phyloP scores from a whole-genome alignment of 2,888 invertebrate species.

The Drosophila aldrichi region DNA sequence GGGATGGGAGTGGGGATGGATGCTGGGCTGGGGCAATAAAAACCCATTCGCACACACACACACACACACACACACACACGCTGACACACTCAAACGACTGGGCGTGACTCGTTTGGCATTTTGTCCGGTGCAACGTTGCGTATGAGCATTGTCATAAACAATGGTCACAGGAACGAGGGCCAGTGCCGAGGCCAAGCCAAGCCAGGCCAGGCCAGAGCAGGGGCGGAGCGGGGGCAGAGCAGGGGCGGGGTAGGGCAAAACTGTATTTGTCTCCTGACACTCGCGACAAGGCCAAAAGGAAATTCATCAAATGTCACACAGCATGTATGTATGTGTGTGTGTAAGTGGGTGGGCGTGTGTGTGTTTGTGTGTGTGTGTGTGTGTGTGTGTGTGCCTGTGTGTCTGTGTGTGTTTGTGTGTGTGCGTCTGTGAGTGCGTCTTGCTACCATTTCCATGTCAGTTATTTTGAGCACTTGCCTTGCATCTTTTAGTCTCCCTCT shows the following conservation, averaged over 20 bases:
- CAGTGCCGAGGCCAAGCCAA: constrained; percentile 30
- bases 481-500: constrained; percentile 45
- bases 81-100: constrained; percentile 5
- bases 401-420: constrained; percentile 6
- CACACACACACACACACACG: neutral
- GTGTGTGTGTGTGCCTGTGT: too few species aligned
- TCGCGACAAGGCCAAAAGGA: constrained; percentile 78
- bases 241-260: neutral
- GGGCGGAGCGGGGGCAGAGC: too few species aligned
- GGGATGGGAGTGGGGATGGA: neutral
- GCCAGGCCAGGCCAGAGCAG: too few species aligned
- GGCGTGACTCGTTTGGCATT: constrained; percentile 38
- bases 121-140: constrained; percentile 51
- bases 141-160: constrained; percentile 59
- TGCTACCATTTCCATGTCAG: constrained; percentile 43
- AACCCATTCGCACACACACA: constrained; percentile 12
- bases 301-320: constrained; percentile 71
- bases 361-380: neutral
- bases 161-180: constrained; percentile 15
- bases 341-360: constrained; percentile 2
- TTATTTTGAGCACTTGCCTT: constrained; percentile 64
- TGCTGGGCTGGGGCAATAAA: constrained; percentile 27
- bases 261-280: constrained; percentile 56
- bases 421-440: too few species aligned
- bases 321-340: constrained; percentile 6